phyloP scores from a whole-genome alignment of 1,140 invertebrate species.

The Drosophila nasuta region DNA sequence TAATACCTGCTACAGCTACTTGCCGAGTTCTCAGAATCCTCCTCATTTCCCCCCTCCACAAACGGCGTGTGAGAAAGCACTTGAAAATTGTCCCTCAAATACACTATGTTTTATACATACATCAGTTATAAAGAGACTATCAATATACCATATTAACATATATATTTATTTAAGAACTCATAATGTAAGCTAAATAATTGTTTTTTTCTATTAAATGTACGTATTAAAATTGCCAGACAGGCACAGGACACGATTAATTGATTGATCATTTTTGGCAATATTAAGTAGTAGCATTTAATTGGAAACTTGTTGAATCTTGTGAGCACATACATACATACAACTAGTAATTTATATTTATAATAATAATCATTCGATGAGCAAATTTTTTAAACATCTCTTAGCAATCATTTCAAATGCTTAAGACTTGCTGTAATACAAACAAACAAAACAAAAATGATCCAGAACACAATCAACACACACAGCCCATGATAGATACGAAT shows the following conservation, averaged over 20 bases:
- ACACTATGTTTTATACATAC: slow-evolving; percentile 7
- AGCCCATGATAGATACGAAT: slow-evolving; percentile 23
- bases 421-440: slow-evolving; percentile 2
- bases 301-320: slow-evolving; percentile 12
- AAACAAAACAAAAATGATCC: neutral
- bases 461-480: neutral
- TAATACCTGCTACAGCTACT: slow-evolving; percentile 8
- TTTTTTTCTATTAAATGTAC: slow-evolving; percentile 18
- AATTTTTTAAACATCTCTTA: neutral
- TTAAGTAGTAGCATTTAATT: slow-evolving; percentile 13
- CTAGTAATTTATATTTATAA: slow-evolving; percentile 10
- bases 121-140: slow-evolving; percentile 25
- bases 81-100: neutral
- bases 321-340: slow-evolving; percentile 10
- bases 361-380: neutral
- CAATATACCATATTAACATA: slow-evolving; percentile 12
- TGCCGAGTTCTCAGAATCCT: neutral
- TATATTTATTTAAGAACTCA: slow-evolving; percentile 22
- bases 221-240: neutral
- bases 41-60: neutral
- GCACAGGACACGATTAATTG: slow-evolving; percentile 12
- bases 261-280: slow-evolving; percentile 32
- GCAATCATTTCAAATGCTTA: neutral
- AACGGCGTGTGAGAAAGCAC: neutral
- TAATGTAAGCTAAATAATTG: slow-evolving; percentile 20